A percentile compares a stretch with the other conserved stretches of the same genome.
These are phyloP conservation scores for Helicoverpa zea DNA, from an alignment of 1,140 invertebrate species.

Conservation along the genomic window DNA sequence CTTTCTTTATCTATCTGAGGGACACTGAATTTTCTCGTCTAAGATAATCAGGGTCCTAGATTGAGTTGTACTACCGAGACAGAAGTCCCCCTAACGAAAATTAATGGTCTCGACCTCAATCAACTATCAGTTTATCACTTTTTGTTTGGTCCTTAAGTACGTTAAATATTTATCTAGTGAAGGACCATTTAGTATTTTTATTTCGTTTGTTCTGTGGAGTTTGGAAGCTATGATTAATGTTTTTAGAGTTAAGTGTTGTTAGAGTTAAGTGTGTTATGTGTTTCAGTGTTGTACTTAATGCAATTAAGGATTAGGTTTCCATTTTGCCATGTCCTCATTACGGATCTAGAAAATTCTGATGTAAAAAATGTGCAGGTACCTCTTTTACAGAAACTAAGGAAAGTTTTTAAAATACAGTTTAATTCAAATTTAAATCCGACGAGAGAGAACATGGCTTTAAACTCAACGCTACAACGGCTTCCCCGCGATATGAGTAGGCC, in stretches of 20 bases:
- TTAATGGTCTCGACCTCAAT: conserved; percentile 40
- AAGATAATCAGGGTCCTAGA: background rate
- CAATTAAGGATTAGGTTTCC: too few species aligned
- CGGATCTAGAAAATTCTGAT: too few species aligned
- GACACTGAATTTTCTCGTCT: background rate
- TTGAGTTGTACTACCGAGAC: conserved; percentile 14
- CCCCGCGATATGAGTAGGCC: background rate
- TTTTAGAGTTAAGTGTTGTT: too few species aligned
- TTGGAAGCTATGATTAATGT: too few species aligned
- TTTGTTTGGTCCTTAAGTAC: conserved; percentile 20
- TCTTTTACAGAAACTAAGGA: too few species aligned
- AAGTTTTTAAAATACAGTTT: too few species aligned
- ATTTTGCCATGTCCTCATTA: too few species aligned
- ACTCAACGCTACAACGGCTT: background rate
- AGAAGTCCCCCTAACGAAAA: conserved; percentile 31
- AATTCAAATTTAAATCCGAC: too few species aligned
- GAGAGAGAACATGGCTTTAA: background rate
- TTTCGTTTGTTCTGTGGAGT: background rate
- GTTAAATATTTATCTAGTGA: conserved; percentile 31
- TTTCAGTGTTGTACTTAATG: too few species aligned
- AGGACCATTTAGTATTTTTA: background rate
- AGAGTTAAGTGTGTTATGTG: too few species aligned
- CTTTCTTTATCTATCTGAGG: background rate
- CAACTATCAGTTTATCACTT: conserved; percentile 12
- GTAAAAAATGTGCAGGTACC: too few species aligned